Conservation (phyloP, 2,888 invertebrate genomes). For the Tipula helvola region DNA sequence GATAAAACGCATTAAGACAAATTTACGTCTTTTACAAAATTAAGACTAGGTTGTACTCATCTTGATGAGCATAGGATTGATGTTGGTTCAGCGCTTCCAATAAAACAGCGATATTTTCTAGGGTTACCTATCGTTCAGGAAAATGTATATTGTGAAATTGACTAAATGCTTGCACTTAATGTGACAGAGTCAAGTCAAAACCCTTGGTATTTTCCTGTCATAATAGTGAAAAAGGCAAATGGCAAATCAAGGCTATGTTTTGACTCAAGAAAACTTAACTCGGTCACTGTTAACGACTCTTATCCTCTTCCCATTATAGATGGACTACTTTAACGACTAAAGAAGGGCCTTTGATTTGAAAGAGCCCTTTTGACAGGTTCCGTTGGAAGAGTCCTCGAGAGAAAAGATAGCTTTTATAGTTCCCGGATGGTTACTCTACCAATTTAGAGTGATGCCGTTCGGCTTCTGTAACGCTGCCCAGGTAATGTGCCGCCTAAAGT, state of each 20-base stretch:
- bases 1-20: too few relatives aligned
- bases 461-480: background rate
- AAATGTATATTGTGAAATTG: background rate
- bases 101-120: too few relatives aligned
- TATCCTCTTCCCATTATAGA: background rate
- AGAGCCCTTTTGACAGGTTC: background rate
- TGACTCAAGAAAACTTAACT: background rate
- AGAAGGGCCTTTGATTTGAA: background rate
- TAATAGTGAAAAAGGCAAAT: background rate
- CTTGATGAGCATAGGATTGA: too few relatives aligned
- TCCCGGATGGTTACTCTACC: background rate
- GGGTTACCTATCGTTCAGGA: too few relatives aligned
- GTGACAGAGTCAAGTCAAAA: background rate
- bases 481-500: background rate
- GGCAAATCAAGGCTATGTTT: background rate
- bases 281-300: background rate
- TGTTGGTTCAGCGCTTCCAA: background rate
- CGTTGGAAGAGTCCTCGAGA: background rate
- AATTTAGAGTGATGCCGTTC: too few relatives aligned
- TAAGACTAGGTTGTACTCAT: too few relatives aligned
- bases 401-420: background rate
- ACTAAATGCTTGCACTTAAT: background rate
- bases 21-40: too few relatives aligned
- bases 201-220: background rate
- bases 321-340: background rate